Evolutionary conservation across 2,888 invertebrate species (phyloP), one percentile per base, ranked within the genome.

Genomic region (Oeneis ivallda): DNA sequence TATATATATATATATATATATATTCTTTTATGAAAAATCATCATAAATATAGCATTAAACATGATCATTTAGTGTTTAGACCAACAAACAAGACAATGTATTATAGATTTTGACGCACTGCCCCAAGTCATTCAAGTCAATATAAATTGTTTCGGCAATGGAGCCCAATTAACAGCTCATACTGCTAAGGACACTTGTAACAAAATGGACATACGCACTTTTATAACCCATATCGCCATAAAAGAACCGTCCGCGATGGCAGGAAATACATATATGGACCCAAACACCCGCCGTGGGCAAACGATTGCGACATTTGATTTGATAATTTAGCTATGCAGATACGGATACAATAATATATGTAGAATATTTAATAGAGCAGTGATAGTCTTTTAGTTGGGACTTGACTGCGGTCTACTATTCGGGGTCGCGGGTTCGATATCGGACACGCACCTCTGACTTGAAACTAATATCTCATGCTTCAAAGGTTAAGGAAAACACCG

Each of bases 61-160:
- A 26, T 26, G 26, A 26, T 26, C 26, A 26, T 26, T 26, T 26
- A 26, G 26, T 5, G 5, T 26, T 26, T 26, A 26, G 26, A 26
- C 7, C 7, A 37, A 37, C 37, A 37, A 37, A 0, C 37, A 7
- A 15, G 41, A 13, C n/a, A n/a, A n/a, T 8, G 13, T 2, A 7
- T 11, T n/a, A 9, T 11, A 34, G 11, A 11, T 26, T 58, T 58
- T 60, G 49, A 60, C 49, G 49, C 49, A 39, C 47, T 45, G 9
- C 49, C 11, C 11, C 8, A 13, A 60, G 39, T 47, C 54, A 47
- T 62, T 47, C 47, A 62, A 11, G 52, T 53, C 41, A 62, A 62
- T 26, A 60, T 26, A 60, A 68, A 62, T 58, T 54, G 54, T 65
- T 54, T 59, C 43, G 63, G 49, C 66, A 57, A 61, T 66, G 66